Conservation (phyloP, 2,888 invertebrate genomes). For the Papilio elwesi region DNA sequence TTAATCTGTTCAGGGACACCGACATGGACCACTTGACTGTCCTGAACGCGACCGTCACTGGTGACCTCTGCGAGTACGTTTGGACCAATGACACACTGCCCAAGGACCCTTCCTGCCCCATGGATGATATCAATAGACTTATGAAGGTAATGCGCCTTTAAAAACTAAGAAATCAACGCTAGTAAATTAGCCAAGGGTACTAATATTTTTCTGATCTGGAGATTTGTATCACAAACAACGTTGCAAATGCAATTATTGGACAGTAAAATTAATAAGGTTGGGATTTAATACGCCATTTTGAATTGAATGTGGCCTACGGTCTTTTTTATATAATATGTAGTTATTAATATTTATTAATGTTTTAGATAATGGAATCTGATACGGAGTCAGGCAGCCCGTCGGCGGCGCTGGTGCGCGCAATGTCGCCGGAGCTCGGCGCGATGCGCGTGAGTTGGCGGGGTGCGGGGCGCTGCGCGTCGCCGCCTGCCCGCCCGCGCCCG, state of each 20-base stretch:
- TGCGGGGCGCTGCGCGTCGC: constrained; percentile 87
- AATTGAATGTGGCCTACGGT: too few species aligned
- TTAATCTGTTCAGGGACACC: constrained; percentile 84
- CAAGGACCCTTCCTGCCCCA: constrained; percentile 89
- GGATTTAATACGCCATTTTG: too few species aligned
- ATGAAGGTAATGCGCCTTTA: constrained; percentile 79
- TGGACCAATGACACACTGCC: constrained; percentile 95
- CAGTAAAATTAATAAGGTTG: too few species aligned
- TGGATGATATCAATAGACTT: constrained; percentile 87
- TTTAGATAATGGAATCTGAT: constrained; percentile 73
- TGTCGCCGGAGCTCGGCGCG: constrained; percentile 87
- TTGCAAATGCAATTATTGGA: too few species aligned
- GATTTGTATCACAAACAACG: too few species aligned
- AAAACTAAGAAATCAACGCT: background rate
- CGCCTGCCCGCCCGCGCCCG: constrained; percentile 76
- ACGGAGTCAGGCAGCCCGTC: constrained; percentile 85
- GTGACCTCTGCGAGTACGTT: constrained; percentile 87
- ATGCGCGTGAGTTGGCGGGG: constrained; percentile 88
- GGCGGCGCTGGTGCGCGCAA: constrained; percentile 82
- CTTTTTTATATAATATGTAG: too few species aligned
- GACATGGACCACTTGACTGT: constrained; percentile 89
- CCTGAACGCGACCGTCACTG: constrained; percentile 84
- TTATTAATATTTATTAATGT: background rate
- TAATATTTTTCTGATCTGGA: too few species aligned
- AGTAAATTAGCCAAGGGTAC: too few species aligned